phyloP scores from a whole-genome alignment of 2,888 invertebrate species.

The Trimorus sp. region DNA sequence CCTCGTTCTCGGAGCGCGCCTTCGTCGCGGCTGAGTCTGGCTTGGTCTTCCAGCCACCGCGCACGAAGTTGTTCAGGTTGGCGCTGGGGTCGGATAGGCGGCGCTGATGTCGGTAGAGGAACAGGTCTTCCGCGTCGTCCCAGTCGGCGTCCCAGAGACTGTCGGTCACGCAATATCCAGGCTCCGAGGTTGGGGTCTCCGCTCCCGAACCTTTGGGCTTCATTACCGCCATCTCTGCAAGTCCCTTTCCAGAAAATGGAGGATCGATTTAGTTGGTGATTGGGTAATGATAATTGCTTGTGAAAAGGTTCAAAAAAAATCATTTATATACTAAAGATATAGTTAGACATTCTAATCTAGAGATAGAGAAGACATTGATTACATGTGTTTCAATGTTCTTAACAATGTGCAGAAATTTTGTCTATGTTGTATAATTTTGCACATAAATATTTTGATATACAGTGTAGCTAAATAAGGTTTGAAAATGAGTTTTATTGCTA shows the following conservation, averaged over 20 bases:
- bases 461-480: no score
- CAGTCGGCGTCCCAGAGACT: slow-evolving; percentile 93
- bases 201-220: slow-evolving; percentile 95
- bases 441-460: no score
- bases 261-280: no score
- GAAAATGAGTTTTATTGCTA: no score
- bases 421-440: no score
- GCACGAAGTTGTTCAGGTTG: slow-evolving; percentile 91
- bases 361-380: no score
- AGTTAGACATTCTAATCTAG: no score
- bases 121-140: slow-evolving; percentile 93
- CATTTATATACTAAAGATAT: no score
- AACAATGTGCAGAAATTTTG: no score
- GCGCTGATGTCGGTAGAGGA: slow-evolving; percentile 90
- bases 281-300: no score
- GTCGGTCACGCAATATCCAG: slow-evolving; percentile 91
- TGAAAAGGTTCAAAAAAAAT: no score
- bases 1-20: slow-evolving; percentile 95
- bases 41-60: slow-evolving; percentile 91
- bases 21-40: slow-evolving; percentile 83
- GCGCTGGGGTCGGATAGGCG: slow-evolving; percentile 96
- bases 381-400: no score
- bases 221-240: slow-evolving; percentile 99
- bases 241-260: slow-evolving; percentile 86
- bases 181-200: slow-evolving; percentile 97